These are phyloP conservation scores for Formica aserva DNA, from an alignment of 2,888 invertebrate species.

Conservation along the genomic window DNA sequence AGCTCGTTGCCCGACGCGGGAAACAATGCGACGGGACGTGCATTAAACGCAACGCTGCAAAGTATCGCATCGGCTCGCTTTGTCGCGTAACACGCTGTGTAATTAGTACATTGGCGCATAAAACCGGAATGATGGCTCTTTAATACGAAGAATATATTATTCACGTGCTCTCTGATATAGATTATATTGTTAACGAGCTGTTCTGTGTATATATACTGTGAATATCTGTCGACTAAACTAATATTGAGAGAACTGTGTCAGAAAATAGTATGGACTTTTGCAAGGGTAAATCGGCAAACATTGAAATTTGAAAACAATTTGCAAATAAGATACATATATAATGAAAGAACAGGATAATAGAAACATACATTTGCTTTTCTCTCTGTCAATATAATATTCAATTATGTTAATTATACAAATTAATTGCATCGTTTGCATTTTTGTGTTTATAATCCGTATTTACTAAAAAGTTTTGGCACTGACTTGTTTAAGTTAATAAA, in stretches of 20 bases:
- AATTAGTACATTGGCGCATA: slow-evolving; percentile 40
- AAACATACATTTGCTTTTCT: neutral
- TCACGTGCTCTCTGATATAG: slow-evolving; percentile 15
- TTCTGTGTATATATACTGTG: neutral
- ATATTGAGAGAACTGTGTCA: slow-evolving; percentile 8
- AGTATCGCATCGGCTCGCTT: slow-evolving; percentile 39
- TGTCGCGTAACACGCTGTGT: slow-evolving; percentile 31
- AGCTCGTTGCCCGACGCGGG: slow-evolving; percentile 11
- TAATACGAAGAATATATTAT: slow-evolving; percentile 27
- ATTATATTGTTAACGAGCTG: slow-evolving; percentile 30
- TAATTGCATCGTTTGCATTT: neutral
- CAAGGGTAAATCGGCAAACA: neutral
- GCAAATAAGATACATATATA: neutral
- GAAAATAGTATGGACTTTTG: neutral
- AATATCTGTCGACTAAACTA: slow-evolving; percentile 12
- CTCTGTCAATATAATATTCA: neutral
- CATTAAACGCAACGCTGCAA: slow-evolving; percentile 23
- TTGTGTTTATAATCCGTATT: neutral
- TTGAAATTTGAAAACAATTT: slow-evolving; percentile 6
- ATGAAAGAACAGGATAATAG: neutral
- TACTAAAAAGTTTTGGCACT: neutral
- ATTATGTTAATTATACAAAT: neutral
- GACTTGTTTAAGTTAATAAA: neutral
- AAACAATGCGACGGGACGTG: slow-evolving; percentile 42
- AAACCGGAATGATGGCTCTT: slow-evolving; percentile 28